phyloP scores from a whole-genome alignment of 2,888 invertebrate species.

The Ennomos erosarius region DNA sequence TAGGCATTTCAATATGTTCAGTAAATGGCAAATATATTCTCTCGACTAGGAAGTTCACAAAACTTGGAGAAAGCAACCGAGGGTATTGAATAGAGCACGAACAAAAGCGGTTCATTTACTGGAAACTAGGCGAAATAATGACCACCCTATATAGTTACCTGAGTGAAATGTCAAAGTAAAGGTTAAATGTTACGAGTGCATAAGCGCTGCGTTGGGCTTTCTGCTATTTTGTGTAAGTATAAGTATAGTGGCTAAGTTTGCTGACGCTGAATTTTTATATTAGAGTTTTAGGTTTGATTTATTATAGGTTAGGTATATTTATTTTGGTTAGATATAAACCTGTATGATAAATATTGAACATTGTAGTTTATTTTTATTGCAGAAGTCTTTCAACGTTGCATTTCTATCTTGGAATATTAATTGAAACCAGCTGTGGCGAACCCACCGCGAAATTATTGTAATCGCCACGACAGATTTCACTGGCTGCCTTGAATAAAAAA shows the following conservation, averaged over 20 bases:
- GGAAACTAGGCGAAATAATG: constrained; percentile 75
- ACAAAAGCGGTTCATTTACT: constrained; percentile 80
- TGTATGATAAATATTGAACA: constrained; percentile 1
- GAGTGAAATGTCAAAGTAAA: constrained; percentile 78
- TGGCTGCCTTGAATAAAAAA: constrained; percentile 38
- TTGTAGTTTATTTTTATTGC: constrained; percentile 15
- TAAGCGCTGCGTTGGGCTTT: constrained; percentile 25
- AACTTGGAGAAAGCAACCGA: constrained; percentile 73
- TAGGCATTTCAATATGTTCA: constrained; percentile 65
- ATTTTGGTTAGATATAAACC: no score
- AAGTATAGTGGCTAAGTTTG: constrained; percentile 34
- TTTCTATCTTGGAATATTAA: constrained; percentile 34
- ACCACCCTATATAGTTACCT: constrained; percentile 67
- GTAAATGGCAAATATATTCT: constrained; percentile 74
- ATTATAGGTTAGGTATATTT: neutral
- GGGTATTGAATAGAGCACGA: constrained; percentile 67
- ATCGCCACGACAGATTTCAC: constrained; percentile 38
- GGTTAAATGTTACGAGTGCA: constrained; percentile 76
- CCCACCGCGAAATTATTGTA: constrained; percentile 40
- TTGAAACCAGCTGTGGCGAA: constrained; percentile 40
- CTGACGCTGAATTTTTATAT: constrained; percentile 21
- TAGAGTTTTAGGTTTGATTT: neutral
- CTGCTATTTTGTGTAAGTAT: constrained; percentile 30
- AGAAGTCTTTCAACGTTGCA: constrained; percentile 26
- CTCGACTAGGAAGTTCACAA: constrained; percentile 71